Evolutionary conservation across 1,140 invertebrate genomes (phyloP).

Genomic region (Triops cancriformis): DNA sequence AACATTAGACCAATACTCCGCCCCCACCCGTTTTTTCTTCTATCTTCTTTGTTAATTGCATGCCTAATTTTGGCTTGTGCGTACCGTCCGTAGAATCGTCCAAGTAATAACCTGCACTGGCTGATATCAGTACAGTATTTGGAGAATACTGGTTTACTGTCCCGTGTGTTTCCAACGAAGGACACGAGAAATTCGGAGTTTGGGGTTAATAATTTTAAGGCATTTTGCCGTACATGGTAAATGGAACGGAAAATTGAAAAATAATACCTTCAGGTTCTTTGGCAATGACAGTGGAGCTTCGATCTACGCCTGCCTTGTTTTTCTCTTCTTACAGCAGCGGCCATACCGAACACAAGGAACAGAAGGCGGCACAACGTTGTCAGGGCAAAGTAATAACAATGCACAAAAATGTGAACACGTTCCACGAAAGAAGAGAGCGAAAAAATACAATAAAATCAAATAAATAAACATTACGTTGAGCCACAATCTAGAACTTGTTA

Average conservation of each 20-base stretch:
- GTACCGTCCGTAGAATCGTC: too few relatives aligned
- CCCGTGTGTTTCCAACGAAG: neutral
- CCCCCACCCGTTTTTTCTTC: neutral
- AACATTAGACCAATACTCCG: neutral
- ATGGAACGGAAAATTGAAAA: neutral
- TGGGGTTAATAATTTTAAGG: neutral
- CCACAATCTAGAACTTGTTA: too few relatives aligned
- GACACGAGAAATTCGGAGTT: neutral
- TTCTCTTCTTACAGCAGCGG: conserved; percentile 50
- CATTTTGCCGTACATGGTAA: neutral
- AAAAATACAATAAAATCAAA: conserved; percentile 19
- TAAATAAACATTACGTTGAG: neutral
- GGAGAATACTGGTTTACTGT: too few relatives aligned
- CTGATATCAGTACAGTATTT: too few relatives aligned
- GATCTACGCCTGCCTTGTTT: conserved; percentile 80
- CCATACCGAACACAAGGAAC: conserved; percentile 22
- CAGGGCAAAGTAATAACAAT: conserved; percentile 3
- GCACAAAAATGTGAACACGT: conserved; percentile 17
- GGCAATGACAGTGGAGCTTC: conserved; percentile 85
- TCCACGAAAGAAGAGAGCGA: conserved; percentile 19
- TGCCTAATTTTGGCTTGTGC: too few relatives aligned
- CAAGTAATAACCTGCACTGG: too few relatives aligned
- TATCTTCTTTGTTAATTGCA: too few relatives aligned
- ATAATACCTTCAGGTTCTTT: conserved; percentile 78
- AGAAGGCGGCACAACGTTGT: conserved; percentile 12